phyloP scores from a whole-genome alignment of 2,113 vertebrate species.

The Apteryx owenii region DNA sequence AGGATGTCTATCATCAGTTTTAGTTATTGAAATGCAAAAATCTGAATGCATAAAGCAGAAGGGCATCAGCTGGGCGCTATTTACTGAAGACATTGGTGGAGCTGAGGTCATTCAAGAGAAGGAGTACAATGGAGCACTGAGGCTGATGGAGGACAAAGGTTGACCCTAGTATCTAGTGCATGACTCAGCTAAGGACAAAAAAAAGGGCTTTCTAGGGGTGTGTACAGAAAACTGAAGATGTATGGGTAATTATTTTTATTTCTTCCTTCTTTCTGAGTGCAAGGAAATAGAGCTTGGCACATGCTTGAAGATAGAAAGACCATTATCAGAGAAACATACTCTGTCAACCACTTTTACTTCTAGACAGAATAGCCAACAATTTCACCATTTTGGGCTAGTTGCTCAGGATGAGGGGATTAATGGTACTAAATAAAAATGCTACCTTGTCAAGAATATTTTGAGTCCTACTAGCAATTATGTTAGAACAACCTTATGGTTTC shows the following conservation, averaged over 20 bases:
- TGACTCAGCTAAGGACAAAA: not conserved
- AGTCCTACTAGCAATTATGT: not conserved
- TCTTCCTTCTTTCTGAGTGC: not conserved
- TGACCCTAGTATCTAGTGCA: not conserved
- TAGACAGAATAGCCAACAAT: not conserved
- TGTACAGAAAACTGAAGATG: not conserved
- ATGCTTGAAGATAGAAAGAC: not conserved
- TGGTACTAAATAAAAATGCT: not conserved
- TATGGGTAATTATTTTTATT: not conserved
- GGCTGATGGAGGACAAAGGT: not conserved
- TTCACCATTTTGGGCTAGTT: not conserved
- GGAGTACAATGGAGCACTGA: not conserved
- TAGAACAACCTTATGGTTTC: not conserved
- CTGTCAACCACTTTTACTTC: not conserved
- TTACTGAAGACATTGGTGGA: not conserved
- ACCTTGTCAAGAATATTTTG: not conserved
- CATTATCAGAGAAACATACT: not conserved
- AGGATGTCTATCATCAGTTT: not conserved
- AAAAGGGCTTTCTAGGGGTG: rapidly evolving
- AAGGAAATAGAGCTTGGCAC: not conserved
- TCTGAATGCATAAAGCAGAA: not conserved
- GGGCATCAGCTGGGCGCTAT: not conserved
- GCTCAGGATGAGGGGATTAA: not conserved
- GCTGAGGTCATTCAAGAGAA: not conserved
- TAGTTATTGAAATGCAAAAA: not conserved